Evolutionary conservation across 2,113 vertebrate genomes (phyloP), one percentile per base, ranked within the genome.

Genomic region (Petrocephalus zakoni): DNA sequence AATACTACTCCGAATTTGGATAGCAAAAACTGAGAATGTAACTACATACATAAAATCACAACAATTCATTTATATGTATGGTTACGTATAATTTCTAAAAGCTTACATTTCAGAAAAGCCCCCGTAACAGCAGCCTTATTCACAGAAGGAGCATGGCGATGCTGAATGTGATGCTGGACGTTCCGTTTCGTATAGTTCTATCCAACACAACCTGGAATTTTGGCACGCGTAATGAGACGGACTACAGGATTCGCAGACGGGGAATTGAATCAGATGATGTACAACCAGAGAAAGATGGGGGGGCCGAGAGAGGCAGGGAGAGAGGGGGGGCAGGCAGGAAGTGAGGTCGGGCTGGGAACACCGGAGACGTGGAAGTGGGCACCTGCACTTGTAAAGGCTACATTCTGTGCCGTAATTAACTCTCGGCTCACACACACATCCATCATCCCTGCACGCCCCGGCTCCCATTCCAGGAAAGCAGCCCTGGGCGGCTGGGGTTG

Each of bases 391-490:
- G n/a, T 88, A 61, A 84, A 83, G 55, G 87, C 58, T 87, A 56
- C 87, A 81, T 81, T 68, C 87, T 55, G 75, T 29, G 68, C 88
- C 88, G 88, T 85, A 90, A 90, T 91, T 89, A 91, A 86, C 78
- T 88, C 87, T 78, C 56, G 82, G 61, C 61, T 89, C 85, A 75
- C 81, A 91, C 88, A 91, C 88, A 90, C 88, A 94, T 94, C 93
- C 91, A 91, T 95, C 94, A 96, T 91, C 88, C 89, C n/a, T 52
- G 91, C 93, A 83, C 25, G 86, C 88, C 89, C 91, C 87, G 93
- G 89, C 90, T 88, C 89, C 83, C 2, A 88, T 93, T 95, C 93
- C 94, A 94, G 93, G 92, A 95, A 96, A 95, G 94, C 93, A 94
- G 93, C 95, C 90, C 91, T 92, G 91, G 93, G 94, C 92, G 89